Evolutionary conservation across 2,888 invertebrate species (phyloP).

Genomic region (Digitonthophagus gazella): DNA sequence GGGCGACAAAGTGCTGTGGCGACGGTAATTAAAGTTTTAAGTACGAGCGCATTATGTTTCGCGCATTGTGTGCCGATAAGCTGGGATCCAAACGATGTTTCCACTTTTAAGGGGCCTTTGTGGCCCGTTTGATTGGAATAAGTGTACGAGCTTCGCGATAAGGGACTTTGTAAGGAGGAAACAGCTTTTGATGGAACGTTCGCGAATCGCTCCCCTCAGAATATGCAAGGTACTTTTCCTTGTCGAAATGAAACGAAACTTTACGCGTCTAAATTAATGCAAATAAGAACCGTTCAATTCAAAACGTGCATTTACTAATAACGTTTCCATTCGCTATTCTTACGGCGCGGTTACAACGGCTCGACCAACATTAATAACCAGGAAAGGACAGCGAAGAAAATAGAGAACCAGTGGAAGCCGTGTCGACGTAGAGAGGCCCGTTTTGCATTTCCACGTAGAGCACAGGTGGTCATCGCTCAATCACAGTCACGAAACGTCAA

Average conservation of each 20-base stretch:
- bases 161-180: neutral
- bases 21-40: neutral
- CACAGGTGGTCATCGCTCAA: conserved; percentile 27
- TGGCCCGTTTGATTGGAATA: neutral
- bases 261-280: neutral
- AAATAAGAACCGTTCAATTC: neutral
- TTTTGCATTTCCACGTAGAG: conserved; percentile 15
- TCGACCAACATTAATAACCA: conserved; percentile 1
- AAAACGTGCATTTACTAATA: neutral
- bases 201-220: neutral
- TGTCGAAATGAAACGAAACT: neutral
- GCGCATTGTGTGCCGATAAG: neutral
- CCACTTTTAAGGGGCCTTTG: neutral
- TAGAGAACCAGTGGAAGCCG: neutral
- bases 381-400: neutral
- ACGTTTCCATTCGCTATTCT: neutral
- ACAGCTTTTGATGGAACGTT: too few relatives aligned
- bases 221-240: neutral
- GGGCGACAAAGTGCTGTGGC: neutral
- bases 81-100: neutral
- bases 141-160: neutral
- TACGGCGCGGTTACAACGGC: neutral
- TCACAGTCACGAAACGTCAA: conserved; percentile 27
- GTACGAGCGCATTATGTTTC: neutral
- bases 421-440: neutral